phyloP scores from a whole-genome alignment of 1,140 invertebrate species.

The Trichoplusia ni region DNA sequence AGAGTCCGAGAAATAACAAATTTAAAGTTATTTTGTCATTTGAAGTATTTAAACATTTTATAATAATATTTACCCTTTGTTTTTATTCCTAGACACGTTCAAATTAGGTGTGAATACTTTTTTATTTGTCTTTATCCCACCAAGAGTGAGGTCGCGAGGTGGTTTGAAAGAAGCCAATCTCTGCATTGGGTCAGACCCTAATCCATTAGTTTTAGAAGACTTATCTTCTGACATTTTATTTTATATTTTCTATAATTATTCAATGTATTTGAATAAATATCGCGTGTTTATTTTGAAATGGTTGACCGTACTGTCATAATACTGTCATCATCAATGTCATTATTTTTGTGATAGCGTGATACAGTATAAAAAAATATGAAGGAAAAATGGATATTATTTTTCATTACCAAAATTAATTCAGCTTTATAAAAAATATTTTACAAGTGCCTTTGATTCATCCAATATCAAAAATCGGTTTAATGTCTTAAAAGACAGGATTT shows the following conservation, averaged over 20 bases:
- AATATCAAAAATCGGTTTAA: no score
- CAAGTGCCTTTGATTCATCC: no score
- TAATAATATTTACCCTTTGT: slow-evolving; percentile 65
- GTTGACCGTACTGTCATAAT: neutral
- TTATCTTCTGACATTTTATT: slow-evolving; percentile 53
- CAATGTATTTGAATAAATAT: neutral
- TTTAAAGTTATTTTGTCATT: no score
- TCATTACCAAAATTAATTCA: no score
- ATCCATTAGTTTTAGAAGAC: slow-evolving; percentile 53
- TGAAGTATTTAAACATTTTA: neutral
- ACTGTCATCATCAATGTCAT: no score
- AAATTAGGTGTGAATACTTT: slow-evolving; percentile 78
- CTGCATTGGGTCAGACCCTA: slow-evolving; percentile 56
- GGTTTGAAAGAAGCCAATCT: slow-evolving; percentile 78
- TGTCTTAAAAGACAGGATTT: no score
- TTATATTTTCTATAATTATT: neutral
- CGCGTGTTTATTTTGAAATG: slow-evolving; percentile 8
- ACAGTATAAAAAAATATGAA: no score
- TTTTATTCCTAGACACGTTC: slow-evolving; percentile 77
- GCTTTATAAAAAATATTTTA: no score
- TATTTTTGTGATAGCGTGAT: no score
- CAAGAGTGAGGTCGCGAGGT: slow-evolving; percentile 80
- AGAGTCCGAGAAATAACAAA: neutral
- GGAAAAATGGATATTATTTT: neutral
- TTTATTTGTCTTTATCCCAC: slow-evolving; percentile 72